Evolutionary conservation across 2,888 invertebrate species (phyloP).

Genomic region (Volucella inanis): DNA sequence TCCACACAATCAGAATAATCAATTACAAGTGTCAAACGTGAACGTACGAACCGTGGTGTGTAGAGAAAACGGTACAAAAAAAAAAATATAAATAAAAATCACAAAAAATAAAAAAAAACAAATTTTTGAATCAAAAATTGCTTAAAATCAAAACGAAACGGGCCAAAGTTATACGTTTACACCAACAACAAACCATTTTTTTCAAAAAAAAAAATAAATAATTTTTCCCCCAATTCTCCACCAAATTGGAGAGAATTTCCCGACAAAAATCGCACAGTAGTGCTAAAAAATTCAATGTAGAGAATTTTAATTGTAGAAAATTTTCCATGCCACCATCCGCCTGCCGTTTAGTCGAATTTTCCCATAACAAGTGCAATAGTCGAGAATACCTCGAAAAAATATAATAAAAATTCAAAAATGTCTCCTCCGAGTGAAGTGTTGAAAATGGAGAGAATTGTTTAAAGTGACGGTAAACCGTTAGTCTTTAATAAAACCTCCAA

Average conservation of each 20-base stretch:
- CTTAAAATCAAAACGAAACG: neutral
- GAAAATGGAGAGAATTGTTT: slow-evolving; percentile 11
- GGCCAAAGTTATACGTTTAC: neutral
- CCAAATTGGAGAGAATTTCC: neutral
- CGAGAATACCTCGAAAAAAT: neutral
- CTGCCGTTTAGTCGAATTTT: slow-evolving; percentile 26
- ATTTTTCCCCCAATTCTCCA: too few relatives aligned
- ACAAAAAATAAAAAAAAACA: slow-evolving; percentile 15
- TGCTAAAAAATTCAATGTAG: slow-evolving; percentile 42
- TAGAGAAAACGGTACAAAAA: slow-evolving; percentile 40
- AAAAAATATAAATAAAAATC: slow-evolving; percentile 23
- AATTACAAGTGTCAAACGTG: slow-evolving; percentile 75
- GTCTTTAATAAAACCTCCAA: neutral
- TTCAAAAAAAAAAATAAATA: neutral
- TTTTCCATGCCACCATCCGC: slow-evolving; percentile 1
- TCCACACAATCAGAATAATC: slow-evolving; percentile 70
- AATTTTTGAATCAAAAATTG: slow-evolving; percentile 2
- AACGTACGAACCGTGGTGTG: slow-evolving; percentile 68
- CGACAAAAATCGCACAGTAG: slow-evolving; percentile 1
- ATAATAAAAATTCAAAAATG: neutral
- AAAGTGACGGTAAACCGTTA: neutral
- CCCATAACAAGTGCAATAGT: slow-evolving; percentile 65
- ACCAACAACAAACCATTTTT: too few relatives aligned
- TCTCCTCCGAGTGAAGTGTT: slow-evolving; percentile 24
- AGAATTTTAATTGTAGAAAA: slow-evolving; percentile 58